Percentiles rank a stretch among this genome's conserved stretches.
Conservation (phyloP, 2,888 invertebrate genomes). For the Rotaria macrura region DNA sequence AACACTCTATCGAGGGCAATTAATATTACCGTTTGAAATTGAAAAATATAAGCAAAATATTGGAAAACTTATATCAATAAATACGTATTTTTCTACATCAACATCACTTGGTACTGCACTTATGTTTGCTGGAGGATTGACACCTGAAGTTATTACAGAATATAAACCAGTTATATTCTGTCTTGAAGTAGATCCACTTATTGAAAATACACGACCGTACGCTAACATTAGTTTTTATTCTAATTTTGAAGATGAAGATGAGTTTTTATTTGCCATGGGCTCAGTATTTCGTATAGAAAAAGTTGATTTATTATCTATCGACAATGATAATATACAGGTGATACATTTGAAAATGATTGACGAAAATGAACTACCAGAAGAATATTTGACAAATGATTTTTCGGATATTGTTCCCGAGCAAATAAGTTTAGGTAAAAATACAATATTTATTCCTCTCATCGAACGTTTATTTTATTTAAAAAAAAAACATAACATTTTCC, state of each 20-base stretch:
- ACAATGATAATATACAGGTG: not conserved
- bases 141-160: not conserved
- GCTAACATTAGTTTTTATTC: not conserved
- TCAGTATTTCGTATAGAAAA: not conserved
- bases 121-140: not conserved
- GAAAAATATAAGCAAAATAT: not conserved
- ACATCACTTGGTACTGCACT: not conserved
- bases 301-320: not conserved
- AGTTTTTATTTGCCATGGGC: not conserved
- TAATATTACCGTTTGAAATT: not conserved
- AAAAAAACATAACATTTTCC: no score
- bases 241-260: not conserved
- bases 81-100: not conserved
- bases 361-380: not conserved
- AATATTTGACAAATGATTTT: not conserved
- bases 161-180: not conserved
- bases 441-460: no score
- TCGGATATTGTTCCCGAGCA: not conserved
- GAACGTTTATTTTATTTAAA: no score
- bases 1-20: not conserved
- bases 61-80: not conserved
- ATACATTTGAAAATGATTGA: not conserved
- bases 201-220: not conserved
- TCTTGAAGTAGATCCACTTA: not conserved
- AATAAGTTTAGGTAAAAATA: not conserved